phyloP scores from a whole-genome alignment of 2,888 invertebrate genomes.

The Oconnorella tubifera region DNA sequence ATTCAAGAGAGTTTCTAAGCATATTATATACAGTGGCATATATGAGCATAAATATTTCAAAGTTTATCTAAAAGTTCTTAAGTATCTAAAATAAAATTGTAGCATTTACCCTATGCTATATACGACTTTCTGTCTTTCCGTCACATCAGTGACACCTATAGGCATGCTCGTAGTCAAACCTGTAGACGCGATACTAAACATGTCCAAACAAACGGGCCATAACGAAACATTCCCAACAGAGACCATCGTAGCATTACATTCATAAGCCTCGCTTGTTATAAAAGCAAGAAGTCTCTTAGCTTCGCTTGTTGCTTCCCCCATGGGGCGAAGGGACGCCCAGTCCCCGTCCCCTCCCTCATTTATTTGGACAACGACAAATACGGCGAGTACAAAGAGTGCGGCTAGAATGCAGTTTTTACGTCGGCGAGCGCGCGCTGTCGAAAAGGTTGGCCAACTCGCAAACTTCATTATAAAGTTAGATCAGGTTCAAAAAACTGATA shows the following conservation, averaged over 20 bases:
- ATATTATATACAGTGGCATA: no score
- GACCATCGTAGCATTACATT: not conserved
- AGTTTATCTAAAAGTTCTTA: no score
- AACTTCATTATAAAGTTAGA: not conserved
- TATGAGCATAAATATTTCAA: no score
- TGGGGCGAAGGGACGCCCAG: constrained; percentile 45
- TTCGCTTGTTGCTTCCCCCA: constrained; percentile 47
- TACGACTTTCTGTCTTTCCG: not conserved
- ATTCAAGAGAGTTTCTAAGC: no score
- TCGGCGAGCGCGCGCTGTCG: no score
- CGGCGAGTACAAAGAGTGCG: constrained; percentile 10
- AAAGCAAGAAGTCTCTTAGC: constrained; percentile 19
- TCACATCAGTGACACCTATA: no score
- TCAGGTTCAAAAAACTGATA: not conserved
- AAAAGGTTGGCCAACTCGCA: no score
- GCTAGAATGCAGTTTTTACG: no score
- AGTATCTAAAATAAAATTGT: not conserved
- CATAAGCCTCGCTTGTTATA: not conserved
- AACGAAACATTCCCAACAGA: constrained; percentile 41
- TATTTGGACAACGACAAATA: constrained; percentile 26
- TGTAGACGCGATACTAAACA: not conserved
- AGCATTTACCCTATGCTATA: not conserved
- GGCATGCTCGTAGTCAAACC: no score
- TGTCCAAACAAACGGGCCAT: constrained; percentile 47
- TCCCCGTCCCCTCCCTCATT: constrained; percentile 31